Percentiles rank a stretch among this genome's conserved stretches.
Conservation (phyloP, 2,888 invertebrate species). For the Scaptomyza reducta region DNA sequence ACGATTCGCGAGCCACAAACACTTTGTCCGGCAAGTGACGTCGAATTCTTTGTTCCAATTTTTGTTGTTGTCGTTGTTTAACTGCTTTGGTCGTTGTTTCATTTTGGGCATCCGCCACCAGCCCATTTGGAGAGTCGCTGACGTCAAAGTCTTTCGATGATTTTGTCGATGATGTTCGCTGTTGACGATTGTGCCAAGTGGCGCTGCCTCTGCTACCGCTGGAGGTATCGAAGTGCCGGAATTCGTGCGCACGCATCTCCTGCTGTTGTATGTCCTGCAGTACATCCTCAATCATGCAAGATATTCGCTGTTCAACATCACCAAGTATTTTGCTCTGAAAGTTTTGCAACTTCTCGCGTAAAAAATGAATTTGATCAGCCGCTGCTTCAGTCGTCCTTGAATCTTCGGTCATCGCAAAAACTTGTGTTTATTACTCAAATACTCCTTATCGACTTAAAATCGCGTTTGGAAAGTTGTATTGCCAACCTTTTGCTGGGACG, state of each 20-base stretch:
- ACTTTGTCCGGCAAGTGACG: slow-evolving; percentile 86
- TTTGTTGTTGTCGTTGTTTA: slow-evolving; percentile 11
- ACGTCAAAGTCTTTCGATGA: slow-evolving; percentile 41
- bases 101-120: slow-evolving; percentile 39
- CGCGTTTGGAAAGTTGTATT: neutral
- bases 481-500: slow-evolving; percentile 40
- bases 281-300: slow-evolving; percentile 80
- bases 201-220: neutral
- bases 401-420: slow-evolving; percentile 39
- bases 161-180: slow-evolving; percentile 3
- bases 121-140: slow-evolving; percentile 54
- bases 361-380: slow-evolving; percentile 52
- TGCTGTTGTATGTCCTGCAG: slow-evolving; percentile 80
- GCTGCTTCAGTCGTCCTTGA: slow-evolving; percentile 4
- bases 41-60: slow-evolving; percentile 22
- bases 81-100: slow-evolving; percentile 14
- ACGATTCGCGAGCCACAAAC: slow-evolving; percentile 90
- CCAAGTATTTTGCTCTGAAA: slow-evolving; percentile 72
- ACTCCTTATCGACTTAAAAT: slow-evolving; percentile 3
- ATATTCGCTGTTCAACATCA: slow-evolving; percentile 81
- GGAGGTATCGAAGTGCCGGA: slow-evolving; percentile 71
- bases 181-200: slow-evolving; percentile 70
- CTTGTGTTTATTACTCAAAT: slow-evolving; percentile 1
- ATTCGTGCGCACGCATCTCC: slow-evolving; percentile 79
- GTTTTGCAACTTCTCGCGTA: slow-evolving; percentile 70